Evolutionary conservation across 2,888 invertebrate genomes (phyloP).

Genomic region (Tillus elongatus): DNA sequence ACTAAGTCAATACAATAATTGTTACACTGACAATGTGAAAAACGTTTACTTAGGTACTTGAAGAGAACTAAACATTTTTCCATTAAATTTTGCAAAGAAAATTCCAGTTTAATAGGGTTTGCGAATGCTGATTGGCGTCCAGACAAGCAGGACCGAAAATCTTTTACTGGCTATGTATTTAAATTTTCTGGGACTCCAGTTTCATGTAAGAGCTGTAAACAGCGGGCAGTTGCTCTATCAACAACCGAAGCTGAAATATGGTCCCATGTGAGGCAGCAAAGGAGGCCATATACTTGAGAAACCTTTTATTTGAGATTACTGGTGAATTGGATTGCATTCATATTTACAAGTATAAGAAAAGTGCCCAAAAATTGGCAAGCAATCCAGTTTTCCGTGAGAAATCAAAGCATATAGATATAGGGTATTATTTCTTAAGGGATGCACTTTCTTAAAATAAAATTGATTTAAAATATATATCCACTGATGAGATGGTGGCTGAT

Average conservation of each 20-base stretch:
- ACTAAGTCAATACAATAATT: too few relatives aligned
- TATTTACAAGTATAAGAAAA: conserved; percentile 20
- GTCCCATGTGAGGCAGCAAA: conserved; percentile 22
- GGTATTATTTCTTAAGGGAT: conserved; percentile 18
- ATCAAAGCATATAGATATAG: conserved; percentile 21
- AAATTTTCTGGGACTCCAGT: too few relatives aligned
- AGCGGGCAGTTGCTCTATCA: conserved; percentile 26
- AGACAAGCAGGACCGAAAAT: too few relatives aligned
- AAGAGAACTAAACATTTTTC: conserved; percentile 6
- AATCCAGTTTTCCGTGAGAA: conserved; percentile 15
- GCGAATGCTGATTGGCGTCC: too few relatives aligned
- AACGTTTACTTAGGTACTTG: too few relatives aligned
- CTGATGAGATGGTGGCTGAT: too few relatives aligned
- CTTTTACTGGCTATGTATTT: too few relatives aligned
- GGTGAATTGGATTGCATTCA: conserved; percentile 10
- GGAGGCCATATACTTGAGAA: too few relatives aligned
- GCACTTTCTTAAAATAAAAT: conserved; percentile 10
- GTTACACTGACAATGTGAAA: conserved; percentile 13
- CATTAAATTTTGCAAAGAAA: conserved; percentile 8
- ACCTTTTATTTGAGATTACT: too few relatives aligned
- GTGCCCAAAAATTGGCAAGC: too few relatives aligned
- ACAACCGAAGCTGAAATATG: conserved; percentile 27
- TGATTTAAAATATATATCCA: too few relatives aligned
- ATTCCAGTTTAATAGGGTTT: conserved; percentile 6
- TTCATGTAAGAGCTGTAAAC: too few relatives aligned